A percentile compares a stretch with the other conserved stretches of the same genome.
These are phyloP conservation scores for Orientallactaga sibirica DNA, from an alignment of 2,797 vertebrate genomes.

Conservation along the genomic window DNA sequence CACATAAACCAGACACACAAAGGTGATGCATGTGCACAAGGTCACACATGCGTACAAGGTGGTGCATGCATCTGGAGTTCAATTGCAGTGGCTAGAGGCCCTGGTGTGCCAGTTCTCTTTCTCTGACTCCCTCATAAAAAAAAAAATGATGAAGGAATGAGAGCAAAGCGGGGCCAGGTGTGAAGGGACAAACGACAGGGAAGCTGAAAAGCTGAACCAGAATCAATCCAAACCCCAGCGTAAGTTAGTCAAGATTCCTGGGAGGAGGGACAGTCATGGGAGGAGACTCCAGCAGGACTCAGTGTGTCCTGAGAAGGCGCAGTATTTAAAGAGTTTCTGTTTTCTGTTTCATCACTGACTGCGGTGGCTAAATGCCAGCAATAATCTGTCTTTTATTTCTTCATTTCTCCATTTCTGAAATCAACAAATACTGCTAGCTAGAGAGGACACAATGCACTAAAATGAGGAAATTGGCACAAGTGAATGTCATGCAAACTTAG, in stretches of 20 bases:
- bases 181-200: neutral
- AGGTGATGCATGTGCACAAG: too few relatives aligned
- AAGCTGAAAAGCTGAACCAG: conserved; percentile 44
- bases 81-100: too few relatives aligned
- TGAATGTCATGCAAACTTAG: neutral
- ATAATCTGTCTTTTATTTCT: conserved; percentile 3
- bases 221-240: conserved; percentile 40
- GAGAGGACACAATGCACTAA: neutral
- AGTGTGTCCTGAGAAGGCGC: neutral
- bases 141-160: conserved; percentile 56
- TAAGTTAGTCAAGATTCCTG: conserved; percentile 50
- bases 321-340: neutral
- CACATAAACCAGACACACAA: too few relatives aligned
- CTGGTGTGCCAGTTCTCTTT: too few relatives aligned
- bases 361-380: neutral
- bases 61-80: too few relatives aligned
- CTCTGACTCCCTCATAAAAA: neutral
- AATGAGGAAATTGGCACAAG: neutral
- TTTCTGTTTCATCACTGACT: neutral
- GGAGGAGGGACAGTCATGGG: neutral
- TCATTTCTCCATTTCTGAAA: conserved; percentile 15
- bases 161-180: conserved; percentile 54
- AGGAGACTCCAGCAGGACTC: neutral
- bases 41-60: too few relatives aligned
- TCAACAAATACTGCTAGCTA: neutral